phyloP scores from a whole-genome alignment of 2,888 invertebrate species.

The Platypus cylindrus region DNA sequence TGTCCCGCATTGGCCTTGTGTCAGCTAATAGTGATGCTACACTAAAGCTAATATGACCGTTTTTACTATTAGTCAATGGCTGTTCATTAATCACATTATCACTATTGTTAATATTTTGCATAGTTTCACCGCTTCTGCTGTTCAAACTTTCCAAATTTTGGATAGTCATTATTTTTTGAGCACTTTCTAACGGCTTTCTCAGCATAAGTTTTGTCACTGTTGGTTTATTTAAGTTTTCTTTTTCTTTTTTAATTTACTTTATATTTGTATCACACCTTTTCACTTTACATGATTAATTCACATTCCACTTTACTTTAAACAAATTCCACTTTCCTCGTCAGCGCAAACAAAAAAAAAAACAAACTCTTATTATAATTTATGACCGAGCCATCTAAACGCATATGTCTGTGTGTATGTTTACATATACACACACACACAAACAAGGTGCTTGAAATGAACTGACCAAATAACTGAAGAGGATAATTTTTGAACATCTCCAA shows the following conservation, averaged over 20 bases:
- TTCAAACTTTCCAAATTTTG: constrained; percentile 38
- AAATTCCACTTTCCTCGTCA: too few species aligned
- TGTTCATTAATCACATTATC: constrained; percentile 15
- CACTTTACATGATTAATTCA: too few species aligned
- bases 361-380: too few species aligned
- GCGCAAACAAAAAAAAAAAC: too few species aligned
- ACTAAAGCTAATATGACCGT: constrained; percentile 68
- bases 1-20: constrained; percentile 48
- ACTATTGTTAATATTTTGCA: constrained; percentile 21
- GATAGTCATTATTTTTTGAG: constrained; percentile 58
- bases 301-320: too few species aligned
- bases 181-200: constrained; percentile 43
- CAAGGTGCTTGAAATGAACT: constrained; percentile 25
- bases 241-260: too few species aligned
- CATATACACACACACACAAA: too few species aligned
- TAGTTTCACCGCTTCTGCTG: constrained; percentile 30
- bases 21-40: constrained; percentile 80
- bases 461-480: constrained; percentile 23
- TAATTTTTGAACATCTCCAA: constrained; percentile 15
- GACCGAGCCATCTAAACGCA: too few species aligned
- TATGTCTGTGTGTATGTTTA: too few species aligned
- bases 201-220: constrained; percentile 42
- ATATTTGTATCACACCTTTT: too few species aligned
- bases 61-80: constrained; percentile 36
- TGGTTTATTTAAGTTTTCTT: too few species aligned